These are phyloP conservation scores for Microtus montanus DNA, from an alignment of 2,113 vertebrate species.

Conservation along the genomic window DNA sequence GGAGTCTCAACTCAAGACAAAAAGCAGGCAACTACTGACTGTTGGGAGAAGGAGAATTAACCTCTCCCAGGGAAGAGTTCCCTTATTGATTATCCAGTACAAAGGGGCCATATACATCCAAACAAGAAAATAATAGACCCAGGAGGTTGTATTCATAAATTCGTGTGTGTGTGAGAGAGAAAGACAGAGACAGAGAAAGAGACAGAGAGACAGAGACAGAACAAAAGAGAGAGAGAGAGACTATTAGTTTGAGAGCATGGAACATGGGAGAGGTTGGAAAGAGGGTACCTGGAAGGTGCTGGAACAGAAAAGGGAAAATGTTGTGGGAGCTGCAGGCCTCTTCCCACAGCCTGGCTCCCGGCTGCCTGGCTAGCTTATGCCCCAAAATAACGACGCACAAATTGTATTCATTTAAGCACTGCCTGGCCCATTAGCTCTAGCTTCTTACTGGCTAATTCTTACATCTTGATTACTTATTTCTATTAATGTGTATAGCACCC, in stretches of 20 bases:
- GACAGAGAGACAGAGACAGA: too few species aligned
- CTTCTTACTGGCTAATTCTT: too few species aligned
- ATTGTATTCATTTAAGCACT: too few species aligned
- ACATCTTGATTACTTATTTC: too few species aligned
- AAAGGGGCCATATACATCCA: background rate
- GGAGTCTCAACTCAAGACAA: background rate
- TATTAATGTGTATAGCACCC: too few species aligned
- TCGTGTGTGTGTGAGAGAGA: too few species aligned
- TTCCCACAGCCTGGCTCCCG: too few species aligned
- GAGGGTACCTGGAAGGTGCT: background rate
- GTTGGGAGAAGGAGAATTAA: background rate
- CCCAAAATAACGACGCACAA: too few species aligned
- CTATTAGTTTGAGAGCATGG: background rate
- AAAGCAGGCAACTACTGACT: background rate
- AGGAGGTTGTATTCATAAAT: background rate
- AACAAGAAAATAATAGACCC: background rate
- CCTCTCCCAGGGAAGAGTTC: background rate
- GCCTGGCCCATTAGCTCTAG: too few species aligned
- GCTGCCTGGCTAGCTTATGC: too few species aligned
- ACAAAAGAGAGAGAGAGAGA: background rate
- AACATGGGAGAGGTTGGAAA: background rate
- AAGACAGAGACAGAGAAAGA: too few species aligned
- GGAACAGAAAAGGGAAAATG: background rate
- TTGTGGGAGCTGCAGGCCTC: too few species aligned
- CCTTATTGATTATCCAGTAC: background rate